Evolutionary conservation across 2,888 invertebrate genomes (phyloP).

Genomic region (Petrolisthes manimaculis): DNA sequence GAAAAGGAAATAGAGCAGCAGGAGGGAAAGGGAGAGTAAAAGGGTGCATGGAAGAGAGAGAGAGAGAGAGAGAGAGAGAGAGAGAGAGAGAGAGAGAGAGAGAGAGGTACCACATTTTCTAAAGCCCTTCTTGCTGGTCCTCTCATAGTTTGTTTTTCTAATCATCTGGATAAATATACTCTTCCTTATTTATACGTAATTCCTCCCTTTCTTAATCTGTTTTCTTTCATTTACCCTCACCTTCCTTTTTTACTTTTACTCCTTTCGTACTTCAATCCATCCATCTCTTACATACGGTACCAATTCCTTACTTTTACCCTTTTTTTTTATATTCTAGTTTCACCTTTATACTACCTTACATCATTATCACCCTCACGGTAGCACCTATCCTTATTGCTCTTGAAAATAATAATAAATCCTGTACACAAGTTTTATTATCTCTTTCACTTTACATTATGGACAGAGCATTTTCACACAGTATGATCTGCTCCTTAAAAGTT

Average conservation of each 20-base stretch:
- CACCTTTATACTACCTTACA: no score
- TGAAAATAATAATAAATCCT: background rate
- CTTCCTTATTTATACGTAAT: background rate
- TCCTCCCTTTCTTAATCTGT: background rate
- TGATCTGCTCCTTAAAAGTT: no score
- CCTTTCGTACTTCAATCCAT: background rate
- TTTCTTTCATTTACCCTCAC: background rate
- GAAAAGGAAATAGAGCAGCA: background rate
- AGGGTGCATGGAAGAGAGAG: background rate
- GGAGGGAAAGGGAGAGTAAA: background rate
- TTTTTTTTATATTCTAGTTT: no score
- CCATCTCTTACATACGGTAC: no score
- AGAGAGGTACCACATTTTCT: background rate
- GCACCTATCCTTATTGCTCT: no score
- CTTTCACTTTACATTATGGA: no score
- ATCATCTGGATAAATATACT: no score
- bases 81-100: background rate
- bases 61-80: conserved; percentile 13
- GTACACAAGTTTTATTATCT: background rate
- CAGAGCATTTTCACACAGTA: no score
- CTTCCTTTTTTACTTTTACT: background rate
- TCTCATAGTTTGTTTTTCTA: no score
- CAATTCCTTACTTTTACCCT: no score
- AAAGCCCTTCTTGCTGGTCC: background rate
- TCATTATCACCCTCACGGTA: no score